Base-by-base conservation (phyloP, 2,888 invertebrate species). In the Heliothis peltigera region DNA sequence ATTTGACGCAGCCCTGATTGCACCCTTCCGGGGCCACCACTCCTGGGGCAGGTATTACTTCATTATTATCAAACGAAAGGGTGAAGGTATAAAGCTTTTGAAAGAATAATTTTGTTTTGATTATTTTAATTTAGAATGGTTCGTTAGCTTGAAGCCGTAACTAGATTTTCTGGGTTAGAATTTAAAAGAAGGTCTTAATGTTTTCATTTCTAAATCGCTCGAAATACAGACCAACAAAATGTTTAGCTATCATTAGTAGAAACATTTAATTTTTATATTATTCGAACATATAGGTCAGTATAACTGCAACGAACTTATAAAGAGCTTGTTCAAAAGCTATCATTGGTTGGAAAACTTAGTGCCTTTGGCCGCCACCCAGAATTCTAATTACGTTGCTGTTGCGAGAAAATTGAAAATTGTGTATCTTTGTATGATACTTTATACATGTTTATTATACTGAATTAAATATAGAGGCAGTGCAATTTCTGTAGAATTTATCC, bases 271-370 rank as follows among this genome's bases (percentile, higher is more conserved):
- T 15, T 54, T 10, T 25, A 35, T 56, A n/a, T 63, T 51, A 62
- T 66, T 60, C 60, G 42, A 22, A 57, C 53, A 84, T 78, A 82
- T 82, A 70, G 84, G 85, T 84, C 82, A 79, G 71, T 72, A 53
- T 57, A 42, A 74, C 69, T 79, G 77, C 64, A 70, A 70, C 75
- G 80, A 82, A 71, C 76, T 56, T 52, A 43, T 47, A 57, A 75
- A 56, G 52, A 49, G 70, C 68, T 75, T 71, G 70, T 78, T 75
- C 66, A 55, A 79, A 79, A 73, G 72, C 76, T 76, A 80, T 81
- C 73, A 70, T 65, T 68, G 56, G 67, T 49, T 44, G 25, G 48
- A 53, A 53, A 78, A 78, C 79, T 74, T 75, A 48, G 58, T 21
- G 28, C 56, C 57, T 58, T 77, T 75, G 79, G 75, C 79, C 18